A percentile compares a stretch with the other conserved stretches of the same genome.
Conservation (phyloP, 2,888 invertebrate species). For the Tetheella fluctuosa region DNA sequence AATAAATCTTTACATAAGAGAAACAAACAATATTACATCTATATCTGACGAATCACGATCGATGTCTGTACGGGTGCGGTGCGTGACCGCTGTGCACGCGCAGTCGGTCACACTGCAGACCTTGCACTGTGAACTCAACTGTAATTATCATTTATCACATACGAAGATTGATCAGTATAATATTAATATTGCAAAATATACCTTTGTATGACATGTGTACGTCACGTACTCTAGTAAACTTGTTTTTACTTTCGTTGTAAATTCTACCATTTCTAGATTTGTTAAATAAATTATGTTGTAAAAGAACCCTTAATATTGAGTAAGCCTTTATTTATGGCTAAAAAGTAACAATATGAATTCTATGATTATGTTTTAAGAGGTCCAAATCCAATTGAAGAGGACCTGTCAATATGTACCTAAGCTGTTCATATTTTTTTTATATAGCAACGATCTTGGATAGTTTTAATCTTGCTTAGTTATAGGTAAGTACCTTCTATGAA, state of each 20-base stretch:
- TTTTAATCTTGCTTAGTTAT: no score
- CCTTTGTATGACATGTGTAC: background rate
- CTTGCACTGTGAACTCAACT: constrained; percentile 47
- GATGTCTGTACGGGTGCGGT: constrained; percentile 14
- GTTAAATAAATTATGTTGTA: no score
- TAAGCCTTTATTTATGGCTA: no score
- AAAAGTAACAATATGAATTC: no score
- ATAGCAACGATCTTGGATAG: no score
- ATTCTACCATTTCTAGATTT: background rate
- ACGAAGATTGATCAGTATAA: constrained; percentile 38
- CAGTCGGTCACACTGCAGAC: constrained; percentile 46
- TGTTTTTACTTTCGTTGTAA: background rate
- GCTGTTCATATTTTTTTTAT: no score
- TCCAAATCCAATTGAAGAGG: no score
- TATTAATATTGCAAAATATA: constrained; percentile 8
- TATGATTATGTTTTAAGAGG: no score
- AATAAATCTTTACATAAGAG: constrained; percentile 18
- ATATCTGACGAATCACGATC: constrained; percentile 5
- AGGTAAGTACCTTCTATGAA: background rate
- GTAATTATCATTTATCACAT: constrained; percentile 46
- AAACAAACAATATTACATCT: constrained; percentile 19
- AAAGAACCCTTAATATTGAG: no score
- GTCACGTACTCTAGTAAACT: background rate
- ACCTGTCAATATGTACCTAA: no score
- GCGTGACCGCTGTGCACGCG: constrained; percentile 60